Evolutionary conservation across 2,797 vertebrate genomes (phyloP).

Genomic region (Poeciliopsis turneri): DNA sequence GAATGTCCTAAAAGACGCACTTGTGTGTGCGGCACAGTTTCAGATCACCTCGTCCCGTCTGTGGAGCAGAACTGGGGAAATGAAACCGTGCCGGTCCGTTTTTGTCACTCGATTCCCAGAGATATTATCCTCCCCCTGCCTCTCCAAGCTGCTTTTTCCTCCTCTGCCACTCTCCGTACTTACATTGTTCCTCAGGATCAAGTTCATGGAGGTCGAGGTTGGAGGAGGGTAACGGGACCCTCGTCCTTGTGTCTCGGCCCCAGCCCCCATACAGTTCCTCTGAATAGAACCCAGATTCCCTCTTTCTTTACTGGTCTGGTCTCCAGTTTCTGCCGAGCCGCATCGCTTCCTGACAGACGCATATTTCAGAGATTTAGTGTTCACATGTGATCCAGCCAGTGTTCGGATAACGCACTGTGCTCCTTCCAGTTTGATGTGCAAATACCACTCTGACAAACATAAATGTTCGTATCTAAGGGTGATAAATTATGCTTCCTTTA

Average conservation of each 20-base stretch:
- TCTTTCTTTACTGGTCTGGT: conserved; percentile 75
- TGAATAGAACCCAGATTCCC: conserved; percentile 69
- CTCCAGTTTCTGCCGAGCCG: conserved; percentile 83
- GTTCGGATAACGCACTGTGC: conserved; percentile 43
- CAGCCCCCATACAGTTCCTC: conserved; percentile 46
- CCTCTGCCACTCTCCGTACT: conserved; percentile 16
- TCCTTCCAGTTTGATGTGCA: conserved; percentile 25
- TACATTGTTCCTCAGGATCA: conserved; percentile 69
- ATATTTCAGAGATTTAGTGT: conserved; percentile 78
- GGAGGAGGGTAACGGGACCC: conserved; percentile 76
- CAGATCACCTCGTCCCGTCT: conserved; percentile 44
- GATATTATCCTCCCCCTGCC: conserved; percentile 61
- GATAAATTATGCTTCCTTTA: no score
- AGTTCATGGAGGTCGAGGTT: conserved; percentile 65
- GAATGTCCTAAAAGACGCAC: conserved; percentile 40
- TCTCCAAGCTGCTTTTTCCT: conserved; percentile 30
- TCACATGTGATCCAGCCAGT: conserved; percentile 39
- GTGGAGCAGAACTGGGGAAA: conserved; percentile 48
- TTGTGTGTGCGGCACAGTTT: conserved; percentile 44
- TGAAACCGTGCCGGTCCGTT: conserved; percentile 57
- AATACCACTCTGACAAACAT: not conserved
- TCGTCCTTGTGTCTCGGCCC: conserved; percentile 67
- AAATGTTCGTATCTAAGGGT: not conserved
- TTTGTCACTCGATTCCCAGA: conserved; percentile 71
- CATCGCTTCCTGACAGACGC: conserved; percentile 72